Evolutionary conservation across 1,140 invertebrate genomes (phyloP).

Genomic region (Drosophila orosa): DNA sequence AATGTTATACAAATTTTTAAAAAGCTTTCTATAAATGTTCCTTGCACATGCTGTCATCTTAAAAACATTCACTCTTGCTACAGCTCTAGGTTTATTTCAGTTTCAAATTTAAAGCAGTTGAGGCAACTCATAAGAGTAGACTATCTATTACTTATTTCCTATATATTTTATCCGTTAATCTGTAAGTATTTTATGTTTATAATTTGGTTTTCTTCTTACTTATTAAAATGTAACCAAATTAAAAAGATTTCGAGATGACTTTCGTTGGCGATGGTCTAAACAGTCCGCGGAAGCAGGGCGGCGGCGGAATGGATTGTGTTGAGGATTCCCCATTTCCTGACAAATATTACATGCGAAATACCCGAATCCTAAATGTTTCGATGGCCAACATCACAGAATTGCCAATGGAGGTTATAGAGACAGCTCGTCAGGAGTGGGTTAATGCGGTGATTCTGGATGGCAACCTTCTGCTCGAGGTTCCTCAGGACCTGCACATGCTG

Average conservation of each 20-base stretch:
- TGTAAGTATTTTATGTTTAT: neutral
- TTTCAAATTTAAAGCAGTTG: conserved; percentile 1
- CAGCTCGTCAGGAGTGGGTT: conserved; percentile 46
- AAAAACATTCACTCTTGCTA: neutral
- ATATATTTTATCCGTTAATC: neutral
- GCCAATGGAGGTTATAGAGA: conserved; percentile 42
- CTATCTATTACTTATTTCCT: neutral
- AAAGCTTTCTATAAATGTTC: neutral
- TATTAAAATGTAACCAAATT: no score
- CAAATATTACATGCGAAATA: conserved; percentile 60
- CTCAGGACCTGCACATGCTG: conserved; percentile 29
- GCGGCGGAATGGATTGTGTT: conserved; percentile 1
- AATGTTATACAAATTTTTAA: neutral
- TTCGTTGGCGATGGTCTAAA: conserved; percentile 66
- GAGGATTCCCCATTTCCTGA: conserved; percentile 36
- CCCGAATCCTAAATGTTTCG: conserved; percentile 21
- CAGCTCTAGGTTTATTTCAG: neutral
- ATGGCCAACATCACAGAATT: conserved; percentile 22
- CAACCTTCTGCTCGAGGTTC: conserved; percentile 47
- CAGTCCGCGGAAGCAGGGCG: conserved; percentile 57
- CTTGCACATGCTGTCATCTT: neutral
- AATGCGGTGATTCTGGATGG: conserved; percentile 42
- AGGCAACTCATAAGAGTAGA: neutral
- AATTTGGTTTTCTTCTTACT: no score
- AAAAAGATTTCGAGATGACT: neutral